Conservation (phyloP, 1,140 invertebrate genomes). For the Caenorhabditis inopinata region DNA sequence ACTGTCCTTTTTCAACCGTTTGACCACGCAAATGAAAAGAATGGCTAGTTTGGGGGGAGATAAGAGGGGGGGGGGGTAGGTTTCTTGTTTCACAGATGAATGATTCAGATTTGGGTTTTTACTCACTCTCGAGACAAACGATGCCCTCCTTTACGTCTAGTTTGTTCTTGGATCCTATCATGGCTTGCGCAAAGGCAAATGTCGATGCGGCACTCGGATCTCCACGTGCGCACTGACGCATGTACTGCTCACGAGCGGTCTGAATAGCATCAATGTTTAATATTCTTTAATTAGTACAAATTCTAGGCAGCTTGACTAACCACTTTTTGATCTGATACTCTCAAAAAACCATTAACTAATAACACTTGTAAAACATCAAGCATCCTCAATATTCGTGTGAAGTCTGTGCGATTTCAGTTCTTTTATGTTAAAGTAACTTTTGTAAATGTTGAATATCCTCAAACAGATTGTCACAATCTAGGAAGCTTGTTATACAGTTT, state of each 20-base stretch:
- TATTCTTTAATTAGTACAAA: too few relatives aligned
- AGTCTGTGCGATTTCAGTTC: too few relatives aligned
- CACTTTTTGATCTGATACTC: too few relatives aligned
- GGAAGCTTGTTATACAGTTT: too few relatives aligned
- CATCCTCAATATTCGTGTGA: too few relatives aligned
- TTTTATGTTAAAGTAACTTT: too few relatives aligned
- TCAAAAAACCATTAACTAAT: too few relatives aligned
- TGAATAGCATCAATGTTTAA: constrained; percentile 30
- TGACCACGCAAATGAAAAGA: background rate
- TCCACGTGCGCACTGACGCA: constrained; percentile 51
- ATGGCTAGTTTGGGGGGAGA: background rate
- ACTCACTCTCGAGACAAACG: constrained; percentile 58
- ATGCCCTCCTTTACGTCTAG: constrained; percentile 61
- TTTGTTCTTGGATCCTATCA: constrained; percentile 59
- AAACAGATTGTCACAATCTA: too few relatives aligned
- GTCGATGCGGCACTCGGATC: constrained; percentile 49
- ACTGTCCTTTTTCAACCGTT: background rate
- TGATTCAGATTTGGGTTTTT: background rate
- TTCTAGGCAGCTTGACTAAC: too few relatives aligned
- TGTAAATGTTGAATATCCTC: too few relatives aligned
- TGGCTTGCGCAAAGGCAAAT: constrained; percentile 60
- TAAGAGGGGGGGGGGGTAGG: too few relatives aligned
- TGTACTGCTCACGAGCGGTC: constrained; percentile 54
- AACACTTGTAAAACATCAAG: too few relatives aligned
- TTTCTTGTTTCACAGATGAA: background rate